Evolutionary conservation across 2,888 invertebrate species (phyloP), one percentile per base, ranked within the genome.

Genomic region (Galeopsomyia nigrocyanea): DNA sequence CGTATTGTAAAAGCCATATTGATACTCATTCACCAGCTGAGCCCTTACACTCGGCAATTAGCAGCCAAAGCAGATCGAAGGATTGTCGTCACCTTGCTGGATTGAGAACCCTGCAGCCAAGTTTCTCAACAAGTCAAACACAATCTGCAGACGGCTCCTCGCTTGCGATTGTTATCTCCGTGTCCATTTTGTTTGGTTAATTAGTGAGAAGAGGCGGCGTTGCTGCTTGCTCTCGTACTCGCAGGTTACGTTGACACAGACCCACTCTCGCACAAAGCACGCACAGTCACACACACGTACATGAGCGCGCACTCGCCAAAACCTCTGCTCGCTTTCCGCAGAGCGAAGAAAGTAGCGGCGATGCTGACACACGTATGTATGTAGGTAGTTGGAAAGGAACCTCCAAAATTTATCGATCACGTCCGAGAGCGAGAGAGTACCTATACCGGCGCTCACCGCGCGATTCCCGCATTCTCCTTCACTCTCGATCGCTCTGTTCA

Each of bases 181-280:
- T 86, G 85, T 86, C 86, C 86, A 86, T 86, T 86, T 86, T 86
- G 86, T 86, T 86, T 84, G 86, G 86, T 84, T 86, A 86, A 86
- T 86, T 86, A 85, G 64, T 77, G 79, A 80, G 79, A 76, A 78
- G 83, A 83, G 83, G 82, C 86, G 83, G 84, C 84, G 81, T 84
- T 85, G 86, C 84, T 86, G 85, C 84, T 17, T 46, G 58, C 68
- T 31, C 78, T 76, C 76, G 77, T 82, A 82, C 83, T 85, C 77
- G 13, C 31, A 50, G 26, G 13, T 21, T 60, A 68, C 46, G 31
- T 53, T 53, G 31, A 68, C 39, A 21, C 39, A 39, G 31, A 14
- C 16, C 14, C 83, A 83, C 83, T 82, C 83, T 85, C 82, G 82
- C 82, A 1, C 26, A 56, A 7, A 56, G 26, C 26, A 26, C 14